Evolutionary conservation across 2,797 vertebrate genomes (phyloP), one percentile per base, ranked within the genome.

Genomic region (Parotocinclus haroldoi): DNA sequence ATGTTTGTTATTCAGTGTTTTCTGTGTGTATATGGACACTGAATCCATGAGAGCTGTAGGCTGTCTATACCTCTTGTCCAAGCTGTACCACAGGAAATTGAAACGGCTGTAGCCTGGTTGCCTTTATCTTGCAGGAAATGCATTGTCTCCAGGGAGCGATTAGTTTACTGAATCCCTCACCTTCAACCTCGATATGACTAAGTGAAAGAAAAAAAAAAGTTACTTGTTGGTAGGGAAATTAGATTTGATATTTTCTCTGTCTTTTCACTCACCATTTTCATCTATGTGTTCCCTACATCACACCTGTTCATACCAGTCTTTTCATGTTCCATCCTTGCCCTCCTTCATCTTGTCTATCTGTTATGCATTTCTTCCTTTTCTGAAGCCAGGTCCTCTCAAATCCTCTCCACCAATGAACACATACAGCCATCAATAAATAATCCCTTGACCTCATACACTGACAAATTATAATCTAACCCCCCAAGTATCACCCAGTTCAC

Each of bases 371-470:
- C 45, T 60, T 68, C n/a, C n/a, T n/a, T n/a, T n/a, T n/a, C 79
- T 83, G 79, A 77, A 71, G 59, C 79, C 77, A 77, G 51, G 48
- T 61, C 37, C 85, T 85, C 85, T 84, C 85, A 84, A 86, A 83
- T 77, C 50, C 40, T 75, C 71, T 3, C 27, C 42, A 63, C 72
- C 48, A 76, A 78, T 73, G 78, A 74, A 84, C 80, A 72, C 68
- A 79, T 10, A 12, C 0, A 66, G 78, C 78, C 2, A 88, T 87
- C 76, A 86, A 85, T 88, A 87, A 86, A 86, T 86, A 86, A 88
- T 86, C 82, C 57, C 27, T 67, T 86, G 87, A 90, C 86, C 87
- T 88, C 73, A 63, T 84, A 85, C 84, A 70, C 82, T 71, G 52
- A 73, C 76, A 79, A 82, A 86, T 83, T 80, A 79, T 72, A 57